Evolutionary conservation across 2,888 invertebrate genomes (phyloP).

Genomic region (Drosophila bunnanda): DNA sequence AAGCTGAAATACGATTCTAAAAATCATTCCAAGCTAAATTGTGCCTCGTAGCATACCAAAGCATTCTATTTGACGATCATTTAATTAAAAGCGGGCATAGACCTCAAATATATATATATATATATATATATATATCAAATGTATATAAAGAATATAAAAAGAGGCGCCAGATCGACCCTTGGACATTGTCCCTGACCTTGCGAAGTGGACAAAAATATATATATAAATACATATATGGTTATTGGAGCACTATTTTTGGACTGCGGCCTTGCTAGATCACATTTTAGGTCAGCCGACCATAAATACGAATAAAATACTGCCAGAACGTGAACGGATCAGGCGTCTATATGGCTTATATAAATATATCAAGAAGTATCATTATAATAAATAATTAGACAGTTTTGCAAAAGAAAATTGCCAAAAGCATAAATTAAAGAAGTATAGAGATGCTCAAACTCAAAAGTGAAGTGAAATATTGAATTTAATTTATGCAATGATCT

Average conservation of each 20-base stretch:
- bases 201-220: conserved; percentile 1
- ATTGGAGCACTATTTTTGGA: neutral
- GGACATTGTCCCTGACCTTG: conserved; percentile 30
- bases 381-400: neutral
- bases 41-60: neutral
- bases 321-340: conserved; percentile 6
- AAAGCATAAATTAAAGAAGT: neutral
- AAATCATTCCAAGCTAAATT: neutral
- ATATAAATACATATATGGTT: neutral
- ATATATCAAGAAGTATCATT: neutral
- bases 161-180: conserved; percentile 9
- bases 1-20: neutral
- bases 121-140: neutral
- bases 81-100: conserved; percentile 1
- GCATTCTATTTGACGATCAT: neutral
- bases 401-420: neutral
- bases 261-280: conserved; percentile 7
- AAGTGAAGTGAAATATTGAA: neutral
- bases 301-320: conserved; percentile 9
- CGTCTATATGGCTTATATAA: neutral
- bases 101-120: neutral
- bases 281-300: conserved; percentile 32
- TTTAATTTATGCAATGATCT: neutral
- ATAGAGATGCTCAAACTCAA: neutral
- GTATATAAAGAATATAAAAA: conserved; percentile 9